Conservation (phyloP, 2,113 vertebrate genomes). For the Sapajus apella region DNA sequence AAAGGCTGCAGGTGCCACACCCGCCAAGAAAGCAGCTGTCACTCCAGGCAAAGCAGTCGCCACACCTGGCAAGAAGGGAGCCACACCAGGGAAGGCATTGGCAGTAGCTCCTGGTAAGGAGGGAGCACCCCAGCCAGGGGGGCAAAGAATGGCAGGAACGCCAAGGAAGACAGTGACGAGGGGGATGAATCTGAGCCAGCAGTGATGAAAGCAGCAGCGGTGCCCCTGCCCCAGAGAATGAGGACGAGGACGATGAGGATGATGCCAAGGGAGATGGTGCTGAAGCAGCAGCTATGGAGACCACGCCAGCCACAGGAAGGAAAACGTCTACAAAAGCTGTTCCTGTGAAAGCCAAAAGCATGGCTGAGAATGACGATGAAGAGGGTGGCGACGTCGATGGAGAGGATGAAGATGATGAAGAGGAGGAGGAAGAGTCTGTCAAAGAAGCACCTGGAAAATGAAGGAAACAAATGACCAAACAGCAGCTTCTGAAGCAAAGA, state of each 20-base stretch:
- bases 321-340: slow-evolving; percentile 89
- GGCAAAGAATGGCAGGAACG: slow-evolving; percentile 87
- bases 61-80: slow-evolving; percentile 82
- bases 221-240: slow-evolving; percentile 70
- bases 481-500: no score
- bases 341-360: slow-evolving; percentile 66
- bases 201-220: slow-evolving; percentile 91
- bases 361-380: slow-evolving; percentile 81
- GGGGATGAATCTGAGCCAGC: slow-evolving; percentile 89
- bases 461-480: no score
- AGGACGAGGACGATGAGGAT: background rate
- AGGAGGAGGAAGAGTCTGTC: no score
- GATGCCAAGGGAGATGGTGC: slow-evolving; percentile 83
- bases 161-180: slow-evolving; percentile 63
- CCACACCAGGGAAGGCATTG: slow-evolving; percentile 77
- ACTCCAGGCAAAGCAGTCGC: slow-evolving; percentile 63
- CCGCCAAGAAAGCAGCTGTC: slow-evolving; percentile 79
- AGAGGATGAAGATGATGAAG: slow-evolving; percentile 79
- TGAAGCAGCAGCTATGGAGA: slow-evolving; percentile 94
- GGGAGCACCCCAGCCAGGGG: slow-evolving; percentile 78
- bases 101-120: slow-evolving; percentile 77
- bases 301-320: slow-evolving; percentile 88
- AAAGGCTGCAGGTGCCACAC: slow-evolving; percentile 52
- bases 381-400: slow-evolving; percentile 86
- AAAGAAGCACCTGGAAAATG: no score